Conservation (phyloP, 1,140 invertebrate genomes). For the Meloidogyne chitwoodi region DNA sequence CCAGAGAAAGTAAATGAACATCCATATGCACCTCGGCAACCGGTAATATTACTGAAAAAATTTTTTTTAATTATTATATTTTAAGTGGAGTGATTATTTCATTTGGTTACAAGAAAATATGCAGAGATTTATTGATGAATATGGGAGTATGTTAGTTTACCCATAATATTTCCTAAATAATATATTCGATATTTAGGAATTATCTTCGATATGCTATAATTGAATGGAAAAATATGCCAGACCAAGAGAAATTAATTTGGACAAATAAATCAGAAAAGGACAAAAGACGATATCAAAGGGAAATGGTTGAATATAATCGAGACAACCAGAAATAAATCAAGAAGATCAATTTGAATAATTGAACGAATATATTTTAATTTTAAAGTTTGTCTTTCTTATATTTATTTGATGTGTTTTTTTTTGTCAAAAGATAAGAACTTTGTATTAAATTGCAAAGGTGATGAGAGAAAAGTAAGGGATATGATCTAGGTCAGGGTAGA, state of each 20-base stretch:
- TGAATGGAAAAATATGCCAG: not conserved
- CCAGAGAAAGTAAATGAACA: not conserved
- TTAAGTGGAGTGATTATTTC: not conserved
- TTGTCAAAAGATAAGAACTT: no score
- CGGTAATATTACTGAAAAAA: not conserved
- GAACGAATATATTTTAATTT: no score
- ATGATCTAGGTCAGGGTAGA: no score
- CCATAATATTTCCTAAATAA: not conserved
- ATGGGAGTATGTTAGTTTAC: not conserved
- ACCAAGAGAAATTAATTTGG: not conserved
- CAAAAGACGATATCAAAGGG: not conserved
- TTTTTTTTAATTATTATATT: not conserved
- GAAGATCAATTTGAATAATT: no score
- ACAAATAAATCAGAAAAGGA: not conserved
- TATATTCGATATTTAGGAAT: not conserved
- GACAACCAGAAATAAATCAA: no score
- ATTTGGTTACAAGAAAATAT: not conserved
- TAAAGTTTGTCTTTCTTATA: no score
- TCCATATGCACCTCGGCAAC: not conserved
- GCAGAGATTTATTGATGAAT: not conserved
- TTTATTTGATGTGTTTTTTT: no score
- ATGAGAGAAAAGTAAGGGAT: no score
- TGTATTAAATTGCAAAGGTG: no score
- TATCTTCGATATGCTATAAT: not conserved
- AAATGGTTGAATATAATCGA: not conserved